phyloP scores from a whole-genome alignment of 2,888 invertebrate species.

The Hoplodrina ambigua region DNA sequence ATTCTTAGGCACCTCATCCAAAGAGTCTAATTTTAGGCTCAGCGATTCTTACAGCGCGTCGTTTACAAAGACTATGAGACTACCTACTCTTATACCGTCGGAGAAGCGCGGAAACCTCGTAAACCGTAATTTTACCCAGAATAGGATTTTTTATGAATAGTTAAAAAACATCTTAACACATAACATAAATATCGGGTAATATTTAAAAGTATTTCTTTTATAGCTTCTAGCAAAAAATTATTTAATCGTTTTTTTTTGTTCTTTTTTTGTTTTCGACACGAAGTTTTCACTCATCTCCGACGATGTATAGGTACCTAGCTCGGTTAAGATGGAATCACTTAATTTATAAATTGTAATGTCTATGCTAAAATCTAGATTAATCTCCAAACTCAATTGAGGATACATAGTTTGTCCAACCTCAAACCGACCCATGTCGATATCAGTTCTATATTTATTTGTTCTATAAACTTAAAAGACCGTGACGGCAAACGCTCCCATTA shows the following conservation, averaged over 20 bases:
- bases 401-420: not conserved
- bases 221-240: too few species aligned
- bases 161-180: too few species aligned
- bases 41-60: not conserved
- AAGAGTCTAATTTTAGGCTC: constrained; percentile 25
- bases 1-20: not conserved
- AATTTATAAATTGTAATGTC: too few species aligned
- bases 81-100: not conserved
- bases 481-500: constrained; percentile 35
- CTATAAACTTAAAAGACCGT: constrained; percentile 40
- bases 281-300: too few species aligned
- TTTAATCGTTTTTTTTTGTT: too few species aligned
- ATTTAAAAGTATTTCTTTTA: too few species aligned
- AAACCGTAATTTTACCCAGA: too few species aligned
- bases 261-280: too few species aligned
- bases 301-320: not conserved
- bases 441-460: constrained; percentile 12
- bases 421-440: not conserved
- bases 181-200: too few species aligned
- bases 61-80: not conserved
- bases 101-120: too few species aligned
- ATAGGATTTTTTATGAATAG: too few species aligned
- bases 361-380: constrained; percentile 6
- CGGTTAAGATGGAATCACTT: too few species aligned
- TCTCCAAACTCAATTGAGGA: not conserved